Conservation (phyloP, 2,888 invertebrate species). For the Norana najaformis region DNA sequence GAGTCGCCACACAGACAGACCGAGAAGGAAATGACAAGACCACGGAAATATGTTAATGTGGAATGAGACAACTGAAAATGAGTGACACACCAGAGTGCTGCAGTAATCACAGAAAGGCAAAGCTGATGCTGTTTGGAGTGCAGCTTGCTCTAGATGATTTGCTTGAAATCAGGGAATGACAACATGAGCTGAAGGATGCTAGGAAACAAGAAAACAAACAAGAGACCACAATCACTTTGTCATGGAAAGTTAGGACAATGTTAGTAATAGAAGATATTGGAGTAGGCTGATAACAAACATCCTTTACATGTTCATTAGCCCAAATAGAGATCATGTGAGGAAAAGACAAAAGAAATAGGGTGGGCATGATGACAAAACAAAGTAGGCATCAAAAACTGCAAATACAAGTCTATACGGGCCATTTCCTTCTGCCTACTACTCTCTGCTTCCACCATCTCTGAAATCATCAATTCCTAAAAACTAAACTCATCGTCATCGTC, state of each 20-base stretch:
- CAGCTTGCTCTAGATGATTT: neutral
- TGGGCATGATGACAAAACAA: too few relatives aligned
- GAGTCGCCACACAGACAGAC: neutral
- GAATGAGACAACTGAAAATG: neutral
- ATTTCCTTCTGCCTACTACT: too few relatives aligned
- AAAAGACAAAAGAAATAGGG: neutral
- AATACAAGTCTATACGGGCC: too few relatives aligned
- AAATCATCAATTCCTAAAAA: too few relatives aligned
- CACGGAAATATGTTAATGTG: conserved; percentile 14
- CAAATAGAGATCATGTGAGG: neutral
- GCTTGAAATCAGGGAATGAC: neutral
- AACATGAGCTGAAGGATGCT: neutral
- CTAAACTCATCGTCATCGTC: too few relatives aligned
- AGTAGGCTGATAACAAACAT: neutral
- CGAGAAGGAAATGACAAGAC: neutral
- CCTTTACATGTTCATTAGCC: too few relatives aligned
- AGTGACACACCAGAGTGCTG: neutral
- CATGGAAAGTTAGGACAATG: neutral
- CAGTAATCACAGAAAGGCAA: neutral
- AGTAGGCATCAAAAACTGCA: too few relatives aligned
- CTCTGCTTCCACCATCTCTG: too few relatives aligned
- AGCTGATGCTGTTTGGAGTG: neutral
- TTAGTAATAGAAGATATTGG: neutral
- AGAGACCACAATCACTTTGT: too few relatives aligned
- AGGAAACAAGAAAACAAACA: neutral